These are phyloP conservation scores for Austrofundulus limnaeus DNA, from an alignment of 2,113 vertebrate genomes.

Conservation along the genomic window DNA sequence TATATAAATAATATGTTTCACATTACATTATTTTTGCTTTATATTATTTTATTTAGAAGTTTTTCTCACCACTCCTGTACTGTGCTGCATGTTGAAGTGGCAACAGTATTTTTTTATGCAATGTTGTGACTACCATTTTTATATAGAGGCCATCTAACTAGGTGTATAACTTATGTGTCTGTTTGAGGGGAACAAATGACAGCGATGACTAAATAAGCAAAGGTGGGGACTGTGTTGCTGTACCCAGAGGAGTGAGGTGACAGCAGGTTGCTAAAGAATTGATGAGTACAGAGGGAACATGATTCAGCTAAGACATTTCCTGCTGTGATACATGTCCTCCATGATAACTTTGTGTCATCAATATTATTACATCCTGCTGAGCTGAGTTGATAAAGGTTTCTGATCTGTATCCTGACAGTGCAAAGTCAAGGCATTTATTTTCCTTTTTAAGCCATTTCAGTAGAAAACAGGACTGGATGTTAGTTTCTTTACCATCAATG, in stretches of 20 bases:
- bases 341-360: slow-evolving; percentile 78
- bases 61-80: background rate
- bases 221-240: slow-evolving; percentile 30
- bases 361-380: slow-evolving; percentile 74
- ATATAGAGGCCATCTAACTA: background rate
- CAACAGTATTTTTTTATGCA: background rate
- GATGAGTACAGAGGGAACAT: slow-evolving; percentile 73
- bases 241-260: slow-evolving; percentile 53
- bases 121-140: slow-evolving; percentile 37
- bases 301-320: slow-evolving; percentile 71
- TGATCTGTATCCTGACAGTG: slow-evolving; percentile 32
- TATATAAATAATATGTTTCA: background rate
- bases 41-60: background rate
- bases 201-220: slow-evolving; percentile 5
- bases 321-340: slow-evolving; percentile 70
- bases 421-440: slow-evolving; percentile 20
- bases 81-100: too few species aligned
- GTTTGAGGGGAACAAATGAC: background rate
- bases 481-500: too few species aligned
- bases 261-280: slow-evolving; percentile 75
- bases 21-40: background rate
- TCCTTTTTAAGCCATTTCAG: slow-evolving; percentile 20
- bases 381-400: slow-evolving; percentile 64
- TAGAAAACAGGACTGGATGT: too few species aligned
- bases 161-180: background rate